Evolutionary conservation across 2,888 invertebrate species (phyloP), one percentile per base, ranked within the genome.

Genomic region (Drosophila dives): DNA sequence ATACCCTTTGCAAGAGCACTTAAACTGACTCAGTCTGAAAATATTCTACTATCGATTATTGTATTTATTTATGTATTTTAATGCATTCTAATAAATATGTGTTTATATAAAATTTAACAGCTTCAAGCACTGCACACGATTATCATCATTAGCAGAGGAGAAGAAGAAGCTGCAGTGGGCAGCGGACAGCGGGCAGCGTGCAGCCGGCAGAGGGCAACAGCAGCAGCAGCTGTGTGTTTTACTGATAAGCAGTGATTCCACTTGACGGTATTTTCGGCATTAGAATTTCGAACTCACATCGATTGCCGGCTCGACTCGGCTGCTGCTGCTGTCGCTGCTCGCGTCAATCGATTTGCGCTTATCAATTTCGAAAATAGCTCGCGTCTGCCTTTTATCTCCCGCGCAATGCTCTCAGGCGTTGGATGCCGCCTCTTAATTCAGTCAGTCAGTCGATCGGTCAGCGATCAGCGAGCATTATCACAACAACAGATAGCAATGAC

Each of bases 351-450:
- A 78, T 80, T 72, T 53, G 54, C 72, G 45, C 81, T 79, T 79
- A 79, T 79, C 79, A 79, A 80, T 79, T 79, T 79, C 79, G 77
- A 80, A 79, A 79, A 84, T 84, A 84, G 75, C 75, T 77, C 72
- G 55, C 72, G 55, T 56, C 54, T 55, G 29, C 29, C 49, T 56
- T 65, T 80, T 75, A 78, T 78, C 78, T 76, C 77, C 77, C 77
- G 75, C 80, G 20, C 80, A 67, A 77, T 65, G 76, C 75, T 64
- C 77, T 72, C 81, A 38, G 29, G 29, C 49, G 49, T 6, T 45
- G 45, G 68, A 68, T 56, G 75, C 78, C 78, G 78, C 78, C 85
- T 89, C 85, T 86, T 89, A 85, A 87, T 85, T 89, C 78, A 54
- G 53, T 42, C 74, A 29, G 63, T 72, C 55, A 12, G 56, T 40